A percentile compares a stretch with the other conserved stretches of the same genome.
phyloP scores from a whole-genome alignment of 2,113 vertebrate species.

The Macrotis lagotis region DNA sequence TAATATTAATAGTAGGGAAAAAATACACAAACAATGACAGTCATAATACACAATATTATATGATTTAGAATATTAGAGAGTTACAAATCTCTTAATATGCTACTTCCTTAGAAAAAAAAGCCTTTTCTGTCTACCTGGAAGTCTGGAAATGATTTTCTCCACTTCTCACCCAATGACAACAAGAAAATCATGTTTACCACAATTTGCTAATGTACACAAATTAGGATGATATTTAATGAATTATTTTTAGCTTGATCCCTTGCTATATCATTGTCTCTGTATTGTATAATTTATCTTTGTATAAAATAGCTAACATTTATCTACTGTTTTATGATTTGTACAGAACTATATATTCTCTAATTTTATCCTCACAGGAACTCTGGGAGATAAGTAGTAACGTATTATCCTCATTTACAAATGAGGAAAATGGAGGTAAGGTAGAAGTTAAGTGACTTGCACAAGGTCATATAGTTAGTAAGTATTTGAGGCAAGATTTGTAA shows the following conservation, averaged over 20 bases:
- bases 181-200: neutral
- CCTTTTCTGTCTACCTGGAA: conserved; percentile 4
- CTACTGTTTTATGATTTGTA: neutral
- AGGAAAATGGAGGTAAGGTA: neutral
- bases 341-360: neutral
- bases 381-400: neutral
- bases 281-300: neutral
- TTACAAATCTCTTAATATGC: neutral
- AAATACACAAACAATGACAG: neutral
- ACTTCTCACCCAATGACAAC: conserved; percentile 22
- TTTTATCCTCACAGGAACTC: neutral
- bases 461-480: neutral
- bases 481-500: neutral
- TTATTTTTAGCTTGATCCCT: conserved; percentile 2
- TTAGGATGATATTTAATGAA: neutral
- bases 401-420: neutral
- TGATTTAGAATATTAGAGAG: neutral
- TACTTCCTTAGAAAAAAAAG: conserved; percentile 7
- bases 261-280: neutral
- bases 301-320: neutral
- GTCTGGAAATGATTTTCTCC: neutral
- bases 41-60: neutral
- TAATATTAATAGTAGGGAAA: neutral
- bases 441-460: neutral
- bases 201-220: neutral